These are phyloP conservation scores for Listrodromus nycthemerus DNA, from an alignment of 2,888 invertebrate species.

Conservation along the genomic window DNA sequence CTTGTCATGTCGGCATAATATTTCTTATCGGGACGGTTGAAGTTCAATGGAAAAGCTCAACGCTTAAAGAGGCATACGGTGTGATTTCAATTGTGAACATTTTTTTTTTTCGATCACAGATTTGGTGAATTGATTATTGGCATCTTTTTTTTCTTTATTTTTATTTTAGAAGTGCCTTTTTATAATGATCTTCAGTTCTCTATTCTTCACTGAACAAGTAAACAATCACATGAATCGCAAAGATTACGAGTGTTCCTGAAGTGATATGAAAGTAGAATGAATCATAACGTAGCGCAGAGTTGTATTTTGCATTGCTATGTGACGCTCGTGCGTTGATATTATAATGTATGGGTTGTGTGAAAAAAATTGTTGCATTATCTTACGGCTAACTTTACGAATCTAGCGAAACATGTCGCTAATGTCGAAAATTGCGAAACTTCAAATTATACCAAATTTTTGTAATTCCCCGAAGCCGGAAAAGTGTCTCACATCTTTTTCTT, in stretches of 20 bases:
- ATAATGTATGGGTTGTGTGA: not conserved
- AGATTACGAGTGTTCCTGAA: slow-evolving; percentile 21
- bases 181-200: slow-evolving; percentile 42
- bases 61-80: slow-evolving; percentile 25
- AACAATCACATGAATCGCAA: slow-evolving; percentile 12
- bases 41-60: slow-evolving; percentile 36
- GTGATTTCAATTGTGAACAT: slow-evolving; percentile 7
- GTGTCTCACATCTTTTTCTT: not conserved
- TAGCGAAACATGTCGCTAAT: not conserved
- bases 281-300: slow-evolving; percentile 3
- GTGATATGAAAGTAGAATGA: slow-evolving; percentile 32
- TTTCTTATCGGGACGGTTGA: slow-evolving; percentile 39
- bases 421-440: not conserved
- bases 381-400: not conserved
- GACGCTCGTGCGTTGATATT: not conserved
- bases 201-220: slow-evolving; percentile 40
- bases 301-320: slow-evolving; percentile 13
- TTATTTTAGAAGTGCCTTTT: slow-evolving; percentile 66
- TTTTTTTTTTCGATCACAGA: slow-evolving; percentile 2
- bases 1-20: slow-evolving; percentile 34
- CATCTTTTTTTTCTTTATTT: slow-evolving; percentile 50
- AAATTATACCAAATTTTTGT: not conserved
- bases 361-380: not conserved
- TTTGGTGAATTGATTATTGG: not conserved
- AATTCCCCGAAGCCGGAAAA: not conserved